These are phyloP conservation scores for Spinus olivaceus DNA, from an alignment of 2,797 vertebrate species.

Conservation along the genomic window DNA sequence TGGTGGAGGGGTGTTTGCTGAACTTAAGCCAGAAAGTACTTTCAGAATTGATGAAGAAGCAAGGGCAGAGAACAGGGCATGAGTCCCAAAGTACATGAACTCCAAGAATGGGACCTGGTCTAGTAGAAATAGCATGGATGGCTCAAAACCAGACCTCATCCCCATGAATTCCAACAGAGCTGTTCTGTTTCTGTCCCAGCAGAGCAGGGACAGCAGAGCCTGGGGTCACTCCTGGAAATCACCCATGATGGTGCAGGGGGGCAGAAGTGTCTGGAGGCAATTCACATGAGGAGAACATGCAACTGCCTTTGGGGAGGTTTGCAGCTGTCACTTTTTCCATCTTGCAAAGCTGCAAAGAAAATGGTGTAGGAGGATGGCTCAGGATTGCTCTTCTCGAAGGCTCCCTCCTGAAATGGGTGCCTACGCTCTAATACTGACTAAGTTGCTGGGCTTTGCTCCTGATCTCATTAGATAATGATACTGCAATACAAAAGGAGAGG, in stretches of 20 bases:
- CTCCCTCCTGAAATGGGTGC: slow-evolving; percentile 58
- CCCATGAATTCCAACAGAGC: background rate
- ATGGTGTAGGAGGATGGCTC: slow-evolving; percentile 55
- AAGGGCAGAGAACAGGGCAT: background rate
- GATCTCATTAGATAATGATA: slow-evolving; percentile 65
- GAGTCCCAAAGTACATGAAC: background rate
- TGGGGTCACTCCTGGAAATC: rapidly evolving
- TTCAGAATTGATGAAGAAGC: background rate
- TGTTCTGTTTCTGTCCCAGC: background rate
- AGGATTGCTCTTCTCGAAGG: slow-evolving; percentile 60
- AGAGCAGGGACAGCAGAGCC: background rate
- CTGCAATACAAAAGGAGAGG: slow-evolving; percentile 50
- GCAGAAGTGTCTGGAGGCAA: background rate
- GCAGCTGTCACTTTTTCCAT: slow-evolving; percentile 47
- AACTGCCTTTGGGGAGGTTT: slow-evolving; percentile 2
- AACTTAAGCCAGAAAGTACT: background rate
- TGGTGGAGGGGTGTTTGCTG: background rate
- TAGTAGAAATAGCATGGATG: background rate
- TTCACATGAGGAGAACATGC: background rate
- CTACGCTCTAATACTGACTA: slow-evolving; percentile 65
- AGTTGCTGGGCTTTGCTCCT: slow-evolving; percentile 49
- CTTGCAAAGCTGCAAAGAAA: slow-evolving; percentile 7
- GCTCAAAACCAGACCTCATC: background rate
- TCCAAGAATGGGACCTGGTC: background rate
- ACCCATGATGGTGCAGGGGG: rapidly evolving